Percentiles rank a stretch among this genome's conserved stretches.
Conservation (phyloP, 2,888 invertebrate species). For the Parnassius orleans region DNA sequence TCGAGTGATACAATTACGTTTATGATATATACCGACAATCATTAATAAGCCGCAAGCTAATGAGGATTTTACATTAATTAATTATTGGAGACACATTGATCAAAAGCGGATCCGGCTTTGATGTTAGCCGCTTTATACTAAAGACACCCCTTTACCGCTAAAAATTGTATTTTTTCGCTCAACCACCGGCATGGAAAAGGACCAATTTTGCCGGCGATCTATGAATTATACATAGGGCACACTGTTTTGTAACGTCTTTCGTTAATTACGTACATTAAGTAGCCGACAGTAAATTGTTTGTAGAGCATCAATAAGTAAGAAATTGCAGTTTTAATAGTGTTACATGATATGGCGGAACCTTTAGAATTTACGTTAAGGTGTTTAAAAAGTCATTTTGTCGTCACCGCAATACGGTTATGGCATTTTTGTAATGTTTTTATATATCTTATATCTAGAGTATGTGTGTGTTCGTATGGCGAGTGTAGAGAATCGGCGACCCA, state of each 20-base stretch:
- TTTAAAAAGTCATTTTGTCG: constrained; percentile 8
- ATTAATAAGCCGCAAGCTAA: constrained; percentile 4
- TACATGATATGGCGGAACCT: neutral
- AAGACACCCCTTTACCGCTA: neutral
- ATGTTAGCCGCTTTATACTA: neutral
- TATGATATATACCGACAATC: constrained; percentile 3
- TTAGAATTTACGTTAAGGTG: constrained; percentile 1
- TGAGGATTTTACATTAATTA: constrained; percentile 6
- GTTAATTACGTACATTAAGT: constrained; percentile 8
- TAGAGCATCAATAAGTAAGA: neutral
- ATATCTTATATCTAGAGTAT: no score
- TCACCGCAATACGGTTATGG: neutral
- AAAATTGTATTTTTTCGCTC: neutral
- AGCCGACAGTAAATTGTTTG: constrained; percentile 4
- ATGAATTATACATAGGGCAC: constrained; percentile 11
- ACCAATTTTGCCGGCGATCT: constrained; percentile 4
- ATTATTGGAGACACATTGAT: constrained; percentile 5
- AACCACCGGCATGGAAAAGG: neutral
- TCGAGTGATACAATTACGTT: constrained; percentile 1
- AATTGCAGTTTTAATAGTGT: neutral
- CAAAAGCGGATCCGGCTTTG: neutral
- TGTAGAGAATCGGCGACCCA: no score
- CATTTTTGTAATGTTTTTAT: neutral
- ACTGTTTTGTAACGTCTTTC: constrained; percentile 3
- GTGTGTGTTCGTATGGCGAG: no score